Conservation (phyloP, 2,888 invertebrate genomes). For the Phyllotreta cruciferae region DNA sequence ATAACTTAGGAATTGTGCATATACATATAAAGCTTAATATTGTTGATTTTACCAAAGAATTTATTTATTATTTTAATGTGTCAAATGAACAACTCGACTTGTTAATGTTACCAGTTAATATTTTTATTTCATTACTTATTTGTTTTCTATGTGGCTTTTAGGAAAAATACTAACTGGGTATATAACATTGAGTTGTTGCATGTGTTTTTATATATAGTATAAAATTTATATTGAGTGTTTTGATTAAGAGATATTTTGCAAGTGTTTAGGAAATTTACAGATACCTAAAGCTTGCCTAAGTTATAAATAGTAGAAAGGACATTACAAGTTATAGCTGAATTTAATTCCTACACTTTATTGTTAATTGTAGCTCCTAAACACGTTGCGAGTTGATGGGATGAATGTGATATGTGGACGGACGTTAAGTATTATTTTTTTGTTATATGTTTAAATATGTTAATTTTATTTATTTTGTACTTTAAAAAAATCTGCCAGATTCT, state of each 20-base stretch:
- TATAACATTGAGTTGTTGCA: constrained; percentile 1
- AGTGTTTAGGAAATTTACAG: constrained; percentile 10
- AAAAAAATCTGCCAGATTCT: constrained; percentile 43
- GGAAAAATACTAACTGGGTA: constrained; percentile 1
- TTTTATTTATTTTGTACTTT: constrained; percentile 38
- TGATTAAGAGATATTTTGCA: constrained; percentile 13
- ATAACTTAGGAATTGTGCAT: constrained; percentile 43
- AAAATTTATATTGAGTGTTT: constrained; percentile 13
- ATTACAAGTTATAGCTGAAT: neutral
- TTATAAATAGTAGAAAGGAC: neutral
- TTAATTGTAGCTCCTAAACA: constrained; percentile 9
- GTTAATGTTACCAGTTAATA: constrained; percentile 23
- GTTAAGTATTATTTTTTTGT: constrained; percentile 31
- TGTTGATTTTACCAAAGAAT: constrained; percentile 52
- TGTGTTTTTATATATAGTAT: constrained; percentile 11
- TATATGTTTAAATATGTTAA: constrained; percentile 30
- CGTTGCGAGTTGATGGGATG: constrained; percentile 15
- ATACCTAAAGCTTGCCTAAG: constrained; percentile 12
- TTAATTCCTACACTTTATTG: neutral
- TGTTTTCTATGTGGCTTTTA: constrained; percentile 1
- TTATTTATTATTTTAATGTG: constrained; percentile 48
- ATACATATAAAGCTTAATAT: constrained; percentile 46
- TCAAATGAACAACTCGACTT: constrained; percentile 27
- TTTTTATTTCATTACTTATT: neutral
- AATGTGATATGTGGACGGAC: constrained; percentile 19